phyloP scores from a whole-genome alignment of 2,797 vertebrate species.

The Huso huso region DNA sequence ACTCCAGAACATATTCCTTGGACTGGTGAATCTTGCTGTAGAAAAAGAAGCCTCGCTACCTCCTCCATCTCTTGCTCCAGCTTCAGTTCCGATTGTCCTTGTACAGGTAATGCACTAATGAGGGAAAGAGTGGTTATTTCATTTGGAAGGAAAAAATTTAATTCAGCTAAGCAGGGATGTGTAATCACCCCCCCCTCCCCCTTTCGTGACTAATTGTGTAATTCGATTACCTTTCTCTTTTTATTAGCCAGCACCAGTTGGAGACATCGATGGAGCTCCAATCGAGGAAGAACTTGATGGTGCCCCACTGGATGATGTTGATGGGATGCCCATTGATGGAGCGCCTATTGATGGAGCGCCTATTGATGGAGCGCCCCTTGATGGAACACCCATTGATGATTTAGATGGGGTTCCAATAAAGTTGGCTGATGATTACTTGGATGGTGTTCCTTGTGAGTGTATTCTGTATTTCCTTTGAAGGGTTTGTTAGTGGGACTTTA shows the following conservation, averaged over 20 bases:
- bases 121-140: neutral
- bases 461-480: neutral
- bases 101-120: neutral
- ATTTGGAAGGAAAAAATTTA: neutral
- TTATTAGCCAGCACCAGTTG: constrained; percentile 46
- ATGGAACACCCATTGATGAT: constrained; percentile 69
- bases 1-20: constrained; percentile 96
- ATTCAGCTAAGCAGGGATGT: constrained; percentile 2
- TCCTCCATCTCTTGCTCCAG: neutral
- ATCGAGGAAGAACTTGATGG: constrained; percentile 85
- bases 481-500: neutral
- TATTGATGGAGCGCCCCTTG: constrained; percentile 60
- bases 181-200: neutral
- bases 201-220: constrained; percentile 5
- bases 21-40: constrained; percentile 83
- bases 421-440: constrained; percentile 82
- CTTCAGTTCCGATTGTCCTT: neutral
- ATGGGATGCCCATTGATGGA: constrained; percentile 83
- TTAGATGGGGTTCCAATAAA: constrained; percentile 93
- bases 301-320: constrained; percentile 80
- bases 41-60: constrained; percentile 67
- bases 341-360: constrained; percentile 73
- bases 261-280: constrained; percentile 90
- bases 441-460: constrained; percentile 86
- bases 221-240: neutral